Base-by-base conservation (phyloP, 2,888 invertebrate species). In the Eupithecia insigniata region DNA sequence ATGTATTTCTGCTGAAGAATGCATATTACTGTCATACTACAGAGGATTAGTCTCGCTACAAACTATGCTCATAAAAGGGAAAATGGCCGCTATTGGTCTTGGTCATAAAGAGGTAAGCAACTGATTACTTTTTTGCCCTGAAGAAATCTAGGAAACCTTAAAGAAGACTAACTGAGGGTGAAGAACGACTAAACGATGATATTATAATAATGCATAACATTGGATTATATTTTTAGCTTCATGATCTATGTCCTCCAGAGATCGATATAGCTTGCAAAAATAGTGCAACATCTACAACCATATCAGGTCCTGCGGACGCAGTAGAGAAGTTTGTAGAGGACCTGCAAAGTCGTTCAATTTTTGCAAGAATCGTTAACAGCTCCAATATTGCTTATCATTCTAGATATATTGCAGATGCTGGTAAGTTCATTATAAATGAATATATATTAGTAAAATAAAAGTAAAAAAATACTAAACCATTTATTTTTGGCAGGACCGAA, bases 321-420 rank as follows among this genome's bases (percentile, higher is more conserved):
- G 94, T 96, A 87, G 90, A 92, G 71, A 87, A 87, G 28, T 96
- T 96, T 78, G 95, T 96, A 0, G 92, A 69, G 8, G 78, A 84
- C 5, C 79, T 91, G 95, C 84, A 79, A 0, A 70, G 73, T 0
- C 76, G 81, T 18, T 83, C 83, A 3, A 83, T 89, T 8, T 90
- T 90, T 60, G 89, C 87, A 0, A 88, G 80, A 67, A 85, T 85
- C 73, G 89, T 90, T 0, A 82, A 86, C 5, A 97, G 97, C 74
- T 95, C 97, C 18, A 97, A 98, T 81, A 97, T 98, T 76, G 97
- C 98, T 0, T 98, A 97, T 84, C 98, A 98, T 87, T 97, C 97
- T 66, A 95, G 96, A 73, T 97, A 97, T 36, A 77, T 82, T 80
- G 94, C 95, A 1, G 92, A 95, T 64, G 96, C 96, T 62, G 95